These are phyloP conservation scores for Agriopis aurantiaria DNA, from an alignment of 2,888 invertebrate species.

Conservation along the genomic window DNA sequence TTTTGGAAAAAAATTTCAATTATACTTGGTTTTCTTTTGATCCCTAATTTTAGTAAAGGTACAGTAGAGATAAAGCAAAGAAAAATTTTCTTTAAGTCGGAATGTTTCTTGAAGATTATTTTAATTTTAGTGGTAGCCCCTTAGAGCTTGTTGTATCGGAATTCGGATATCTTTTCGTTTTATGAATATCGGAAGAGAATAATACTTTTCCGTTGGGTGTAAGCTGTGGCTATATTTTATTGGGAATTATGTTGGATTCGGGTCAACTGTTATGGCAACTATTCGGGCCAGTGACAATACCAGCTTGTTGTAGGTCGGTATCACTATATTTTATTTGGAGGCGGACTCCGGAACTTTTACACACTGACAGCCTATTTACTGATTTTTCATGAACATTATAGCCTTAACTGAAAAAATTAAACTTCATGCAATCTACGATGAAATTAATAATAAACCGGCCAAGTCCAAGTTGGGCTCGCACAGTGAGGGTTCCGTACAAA, in stretches of 20 bases:
- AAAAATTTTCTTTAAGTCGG: no score
- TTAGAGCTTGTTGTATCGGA: slow-evolving; percentile 35
- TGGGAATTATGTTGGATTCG: slow-evolving; percentile 33
- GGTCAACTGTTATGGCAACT: slow-evolving; percentile 34
- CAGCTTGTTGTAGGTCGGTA: slow-evolving; percentile 5
- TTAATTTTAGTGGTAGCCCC: background rate
- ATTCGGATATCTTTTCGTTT: slow-evolving; percentile 33
- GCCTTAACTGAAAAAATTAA: no score
- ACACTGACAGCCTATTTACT: background rate
- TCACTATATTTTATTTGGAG: slow-evolving; percentile 7
- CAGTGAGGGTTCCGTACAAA: no score
- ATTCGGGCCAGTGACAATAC: slow-evolving; percentile 11
- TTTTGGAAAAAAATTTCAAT: no score
- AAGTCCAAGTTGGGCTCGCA: no score
- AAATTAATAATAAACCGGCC: no score
- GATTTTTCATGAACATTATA: no score
- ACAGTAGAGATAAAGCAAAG: no score
- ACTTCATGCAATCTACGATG: background rate
- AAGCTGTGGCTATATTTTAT: slow-evolving; percentile 36
- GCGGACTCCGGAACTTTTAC: background rate
- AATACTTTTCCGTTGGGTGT: slow-evolving; percentile 27
- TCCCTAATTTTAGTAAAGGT: no score
- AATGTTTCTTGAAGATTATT: no score
- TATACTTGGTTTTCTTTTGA: no score
- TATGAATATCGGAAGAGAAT: slow-evolving; percentile 41